Base-by-base conservation (phyloP, 2,113 vertebrate genomes). In the Nycticorax nycticorax region DNA sequence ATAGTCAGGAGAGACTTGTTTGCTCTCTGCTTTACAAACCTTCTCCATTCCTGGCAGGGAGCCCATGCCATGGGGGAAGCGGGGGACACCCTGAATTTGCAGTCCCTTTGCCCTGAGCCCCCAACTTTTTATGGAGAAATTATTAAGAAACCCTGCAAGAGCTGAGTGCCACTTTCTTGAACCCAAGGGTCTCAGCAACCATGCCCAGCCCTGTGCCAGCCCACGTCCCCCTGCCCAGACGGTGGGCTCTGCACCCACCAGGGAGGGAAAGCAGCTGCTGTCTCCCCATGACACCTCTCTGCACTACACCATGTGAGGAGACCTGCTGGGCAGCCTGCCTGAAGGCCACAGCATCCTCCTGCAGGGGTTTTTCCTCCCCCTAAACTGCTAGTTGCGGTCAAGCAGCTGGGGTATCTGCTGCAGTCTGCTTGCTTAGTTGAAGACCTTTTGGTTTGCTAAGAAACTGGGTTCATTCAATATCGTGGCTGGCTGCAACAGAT, bases 221-320 rank as follows among this genome's bases (percentile, higher is more conserved):
- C 30, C 72, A 84, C 2, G 0, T 45, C 6, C 19, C 32, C 3
- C 0, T 32, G 43, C 48, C 30, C 10, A 3, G 33, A 26, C 0
- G 3, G 32, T 35, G 56, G 56, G 32, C 23, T 83, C 71, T 57
- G 41, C 21, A 13, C 30, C 64, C 56, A 66, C 16, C 41, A 53
- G 33, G 18, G 27, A 75, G 32, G 22, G 35, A 57, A 66, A 33
- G 47, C 2, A 3, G 14, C 37, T 43, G 53, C 47, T 27, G 62
- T 37, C 50, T 76, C 30, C 26, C 33, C 4, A 0, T 53, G 50
- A 30, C 32, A 37, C 8, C 4, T 24, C 28, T 68, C 53, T 60
- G 41, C 2, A 3, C 48, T n/a, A 19, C 15, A 43, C 47, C 19
- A 3, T 2, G 11, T 3, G 5, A 87, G 17, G 14, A 80, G 55